Evolutionary conservation across 2,113 vertebrate species (phyloP).

Genomic region (Cinclus cinclus): DNA sequence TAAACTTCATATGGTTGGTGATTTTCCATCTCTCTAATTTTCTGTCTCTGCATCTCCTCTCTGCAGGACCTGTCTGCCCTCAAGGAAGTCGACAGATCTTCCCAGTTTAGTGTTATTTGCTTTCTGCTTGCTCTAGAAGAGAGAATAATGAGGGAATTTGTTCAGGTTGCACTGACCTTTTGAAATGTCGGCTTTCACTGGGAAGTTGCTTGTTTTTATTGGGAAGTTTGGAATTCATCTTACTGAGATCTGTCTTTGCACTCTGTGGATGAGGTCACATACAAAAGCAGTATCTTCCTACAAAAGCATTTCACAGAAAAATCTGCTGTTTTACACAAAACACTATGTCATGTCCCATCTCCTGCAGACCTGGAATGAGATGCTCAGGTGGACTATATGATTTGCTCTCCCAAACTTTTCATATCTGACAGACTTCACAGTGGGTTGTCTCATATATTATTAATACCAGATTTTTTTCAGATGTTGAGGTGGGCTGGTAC

Average conservation of each 20-base stretch:
- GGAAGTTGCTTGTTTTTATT: not conserved
- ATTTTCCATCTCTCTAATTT: not conserved
- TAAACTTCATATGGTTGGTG: not conserved
- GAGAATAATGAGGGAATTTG: not conserved
- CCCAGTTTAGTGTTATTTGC: not conserved
- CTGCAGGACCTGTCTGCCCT: not conserved
- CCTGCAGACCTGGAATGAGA: not conserved
- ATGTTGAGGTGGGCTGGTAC: not conserved
- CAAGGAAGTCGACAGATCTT: not conserved
- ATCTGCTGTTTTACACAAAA: not conserved
- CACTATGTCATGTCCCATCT: not conserved
- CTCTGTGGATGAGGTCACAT: not conserved
- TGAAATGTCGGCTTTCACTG: not conserved
- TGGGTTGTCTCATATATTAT: not conserved
- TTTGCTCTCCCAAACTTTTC: not conserved
- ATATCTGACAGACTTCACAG: not conserved
- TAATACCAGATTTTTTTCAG: not conserved
- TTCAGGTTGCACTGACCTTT: not conserved
- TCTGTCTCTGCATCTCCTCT: no score
- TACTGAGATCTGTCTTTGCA: not conserved
- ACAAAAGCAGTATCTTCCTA: not conserved
- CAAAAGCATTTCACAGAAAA: not conserved
- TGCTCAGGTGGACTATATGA: not conserved
- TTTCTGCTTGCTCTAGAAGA: not conserved
- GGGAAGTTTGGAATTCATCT: not conserved